A percentile compares a stretch with the other conserved stretches of the same genome.
Conservation (phyloP, 2,113 vertebrate genomes). For the Paradoxurus hermaphroditus region DNA sequence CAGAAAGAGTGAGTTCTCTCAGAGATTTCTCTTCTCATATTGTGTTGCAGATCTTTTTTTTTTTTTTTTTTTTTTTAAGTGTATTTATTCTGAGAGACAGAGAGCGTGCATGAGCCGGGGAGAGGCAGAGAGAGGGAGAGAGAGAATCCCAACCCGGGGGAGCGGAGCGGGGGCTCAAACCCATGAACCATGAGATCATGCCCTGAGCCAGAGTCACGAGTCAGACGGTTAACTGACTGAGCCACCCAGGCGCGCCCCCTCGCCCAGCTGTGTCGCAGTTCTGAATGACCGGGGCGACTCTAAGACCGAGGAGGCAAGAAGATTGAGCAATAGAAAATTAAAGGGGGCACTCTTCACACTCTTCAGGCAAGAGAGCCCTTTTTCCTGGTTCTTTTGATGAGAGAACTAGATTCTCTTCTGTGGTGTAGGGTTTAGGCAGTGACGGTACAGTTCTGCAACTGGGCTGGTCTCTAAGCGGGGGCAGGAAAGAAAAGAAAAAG, state of each 20-base stretch:
- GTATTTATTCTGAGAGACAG: too few relatives aligned
- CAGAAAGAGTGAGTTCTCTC: background rate
- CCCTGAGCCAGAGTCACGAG: too few relatives aligned
- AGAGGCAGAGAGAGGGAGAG: too few relatives aligned
- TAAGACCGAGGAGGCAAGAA: background rate
- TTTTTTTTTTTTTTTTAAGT: too few relatives aligned
- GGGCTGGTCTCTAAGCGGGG: background rate
- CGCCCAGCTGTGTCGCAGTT: background rate
- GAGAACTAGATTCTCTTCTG: background rate
- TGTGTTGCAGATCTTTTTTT: background rate
- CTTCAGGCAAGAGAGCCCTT: background rate
- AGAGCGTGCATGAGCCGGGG: too few relatives aligned
- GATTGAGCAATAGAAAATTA: background rate
- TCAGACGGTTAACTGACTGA: too few relatives aligned
- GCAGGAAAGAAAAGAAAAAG: background rate
- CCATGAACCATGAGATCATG: too few relatives aligned
- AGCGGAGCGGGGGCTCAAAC: too few relatives aligned
- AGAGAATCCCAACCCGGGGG: too few relatives aligned
- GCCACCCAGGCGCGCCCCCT: too few relatives aligned
- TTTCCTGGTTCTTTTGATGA: background rate
- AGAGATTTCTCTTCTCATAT: background rate
- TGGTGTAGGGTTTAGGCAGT: background rate
- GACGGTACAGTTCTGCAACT: background rate
- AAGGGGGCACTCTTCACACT: background rate
- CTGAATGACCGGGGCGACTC: background rate